phyloP scores from a whole-genome alignment of 2,113 vertebrate species.

The Redunca redunca region DNA sequence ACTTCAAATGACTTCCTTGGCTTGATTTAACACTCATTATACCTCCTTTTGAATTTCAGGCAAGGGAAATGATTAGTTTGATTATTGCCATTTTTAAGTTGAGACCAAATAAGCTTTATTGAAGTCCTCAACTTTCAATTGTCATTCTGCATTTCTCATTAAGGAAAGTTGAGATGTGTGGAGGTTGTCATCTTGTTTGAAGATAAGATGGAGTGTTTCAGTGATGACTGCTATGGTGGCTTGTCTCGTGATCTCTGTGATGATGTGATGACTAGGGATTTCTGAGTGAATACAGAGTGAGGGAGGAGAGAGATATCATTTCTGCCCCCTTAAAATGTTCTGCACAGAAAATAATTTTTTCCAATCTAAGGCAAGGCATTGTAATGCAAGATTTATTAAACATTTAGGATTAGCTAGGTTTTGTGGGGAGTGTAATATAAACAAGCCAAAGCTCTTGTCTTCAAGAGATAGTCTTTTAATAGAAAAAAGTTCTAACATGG shows the following conservation, averaged over 20 bases:
- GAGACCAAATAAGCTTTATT: neutral
- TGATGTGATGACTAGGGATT: neutral
- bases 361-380: neutral
- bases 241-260: neutral
- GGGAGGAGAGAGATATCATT: neutral
- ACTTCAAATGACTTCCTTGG: neutral
- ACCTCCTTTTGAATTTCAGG: neutral
- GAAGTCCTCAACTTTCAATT: neutral
- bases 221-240: neutral
- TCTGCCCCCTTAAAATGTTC: neutral
- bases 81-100: slow-evolving; percentile 27
- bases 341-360: neutral
- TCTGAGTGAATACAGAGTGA: neutral
- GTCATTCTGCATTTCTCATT: slow-evolving; percentile 14
- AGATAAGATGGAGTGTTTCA: slow-evolving; percentile 15
- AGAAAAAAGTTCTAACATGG: neutral
- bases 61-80: slow-evolving; percentile 8
- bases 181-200: slow-evolving; percentile 4
- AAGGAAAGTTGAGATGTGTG: slow-evolving; percentile 1
- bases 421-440: neutral
- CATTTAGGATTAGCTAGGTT: neutral
- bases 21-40: neutral
- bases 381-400: neutral
- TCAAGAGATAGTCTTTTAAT: slow-evolving; percentile 16
- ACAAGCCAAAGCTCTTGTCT: neutral